phyloP scores from a whole-genome alignment of 35 echinoderm and acorn worm species.

The Nesometra sesokonis region DNA sequence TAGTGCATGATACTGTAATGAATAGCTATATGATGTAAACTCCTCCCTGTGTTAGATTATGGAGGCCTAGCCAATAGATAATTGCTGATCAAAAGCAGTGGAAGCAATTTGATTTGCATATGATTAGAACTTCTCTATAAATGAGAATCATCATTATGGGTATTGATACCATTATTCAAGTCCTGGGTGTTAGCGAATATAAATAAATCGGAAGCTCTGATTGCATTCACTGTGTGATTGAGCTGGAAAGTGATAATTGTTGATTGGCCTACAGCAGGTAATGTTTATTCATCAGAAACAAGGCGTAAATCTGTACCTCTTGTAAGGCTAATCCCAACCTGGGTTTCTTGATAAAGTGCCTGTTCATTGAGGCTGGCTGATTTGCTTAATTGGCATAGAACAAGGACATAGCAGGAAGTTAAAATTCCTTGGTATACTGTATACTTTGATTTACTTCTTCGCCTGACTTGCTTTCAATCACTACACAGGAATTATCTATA shows the following conservation, averaged over 20 bases:
- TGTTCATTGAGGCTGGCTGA: not conserved
- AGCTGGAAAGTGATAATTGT: not conserved
- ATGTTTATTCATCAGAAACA: not conserved
- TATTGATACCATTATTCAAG: not conserved
- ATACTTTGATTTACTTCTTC: not conserved
- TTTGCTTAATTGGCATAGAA: not conserved
- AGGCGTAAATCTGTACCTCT: not conserved
- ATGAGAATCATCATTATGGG: not conserved
- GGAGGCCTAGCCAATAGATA: not conserved
- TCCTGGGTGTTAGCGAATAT: not conserved
- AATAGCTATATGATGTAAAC: not conserved
- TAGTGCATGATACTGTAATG: not conserved
- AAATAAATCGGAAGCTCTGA: not conserved
- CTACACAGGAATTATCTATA: not conserved
- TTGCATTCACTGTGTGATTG: not conserved
- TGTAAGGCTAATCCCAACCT: not conserved
- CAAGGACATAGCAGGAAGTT: not conserved
- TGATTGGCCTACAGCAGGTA: not conserved
- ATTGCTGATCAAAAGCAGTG: not conserved
- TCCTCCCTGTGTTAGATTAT: not conserved
- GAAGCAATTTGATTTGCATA: not conserved
- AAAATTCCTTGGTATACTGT: not conserved
- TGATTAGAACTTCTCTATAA: not conserved
- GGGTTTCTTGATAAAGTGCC: not conserved
- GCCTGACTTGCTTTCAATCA: not conserved